Evolutionary conservation across 2,888 invertebrate species (phyloP).

Genomic region (Drosophila setosimentum): DNA sequence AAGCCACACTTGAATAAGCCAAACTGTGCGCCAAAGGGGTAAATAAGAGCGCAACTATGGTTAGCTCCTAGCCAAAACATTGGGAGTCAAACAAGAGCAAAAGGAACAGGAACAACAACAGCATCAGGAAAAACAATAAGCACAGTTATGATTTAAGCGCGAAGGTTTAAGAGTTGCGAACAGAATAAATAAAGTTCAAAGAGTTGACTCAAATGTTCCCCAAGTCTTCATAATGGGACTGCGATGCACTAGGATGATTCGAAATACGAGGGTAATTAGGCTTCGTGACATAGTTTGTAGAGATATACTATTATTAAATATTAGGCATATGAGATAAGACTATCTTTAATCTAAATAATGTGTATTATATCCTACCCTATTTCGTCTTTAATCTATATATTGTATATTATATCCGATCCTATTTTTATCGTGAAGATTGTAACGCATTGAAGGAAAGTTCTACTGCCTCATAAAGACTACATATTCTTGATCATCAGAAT

Average conservation of each 20-base stretch:
- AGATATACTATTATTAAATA: neutral
- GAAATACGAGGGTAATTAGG: neutral
- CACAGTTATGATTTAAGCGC: constrained; percentile 68
- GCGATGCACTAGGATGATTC: neutral
- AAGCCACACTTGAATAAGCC: constrained; percentile 67
- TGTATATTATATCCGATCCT: neutral
- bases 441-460: no score
- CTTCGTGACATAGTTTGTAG: neutral
- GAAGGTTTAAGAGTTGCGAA: constrained; percentile 54
- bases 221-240: neutral
- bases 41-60: constrained; percentile 71
- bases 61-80: constrained; percentile 51
- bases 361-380: neutral
- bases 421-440: neutral
- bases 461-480: neutral
- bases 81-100: constrained; percentile 18
- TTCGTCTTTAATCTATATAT: neutral
- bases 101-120: constrained; percentile 21
- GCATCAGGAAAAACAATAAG: constrained; percentile 61
- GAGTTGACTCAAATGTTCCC: constrained; percentile 20
- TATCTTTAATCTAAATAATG: neutral
- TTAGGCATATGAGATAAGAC: no score
- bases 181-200: constrained; percentile 38
- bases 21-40: constrained; percentile 73
- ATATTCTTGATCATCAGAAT: neutral